phyloP scores from a whole-genome alignment of 23 tunicate species.

The Styela clava region DNA sequence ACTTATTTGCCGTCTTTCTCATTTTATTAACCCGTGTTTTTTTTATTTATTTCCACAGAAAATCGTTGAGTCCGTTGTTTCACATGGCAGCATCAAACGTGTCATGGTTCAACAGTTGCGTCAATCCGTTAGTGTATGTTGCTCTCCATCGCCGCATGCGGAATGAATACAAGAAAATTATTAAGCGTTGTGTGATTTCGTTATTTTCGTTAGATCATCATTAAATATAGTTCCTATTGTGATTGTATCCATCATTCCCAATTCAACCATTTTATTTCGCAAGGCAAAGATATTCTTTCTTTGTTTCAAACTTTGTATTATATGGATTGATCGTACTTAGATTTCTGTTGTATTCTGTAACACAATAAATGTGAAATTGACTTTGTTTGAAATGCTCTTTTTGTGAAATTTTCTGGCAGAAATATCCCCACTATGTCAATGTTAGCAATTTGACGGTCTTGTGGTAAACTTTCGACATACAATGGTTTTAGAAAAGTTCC shows the following conservation, averaged over 20 bases:
- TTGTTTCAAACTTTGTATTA: not conserved
- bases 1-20: not conserved
- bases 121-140: constrained; percentile 81
- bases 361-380: too few relatives aligned
- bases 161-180: constrained; percentile 51
- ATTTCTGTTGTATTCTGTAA: too few relatives aligned
- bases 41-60: constrained; percentile 14
- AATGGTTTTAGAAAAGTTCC: too few relatives aligned
- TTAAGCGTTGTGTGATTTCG: constrained; percentile 16
- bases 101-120: constrained; percentile 92
- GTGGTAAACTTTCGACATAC: too few relatives aligned
- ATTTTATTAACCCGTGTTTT: not conserved
- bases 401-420: too few relatives aligned
- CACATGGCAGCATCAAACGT: constrained; percentile 90
- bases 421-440: too few relatives aligned
- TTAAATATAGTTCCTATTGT: not conserved
- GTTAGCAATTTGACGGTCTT: too few relatives aligned
- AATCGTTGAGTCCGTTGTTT: constrained; percentile 43
- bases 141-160: constrained; percentile 62
- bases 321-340: too few relatives aligned
- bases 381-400: too few relatives aligned
- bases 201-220: not conserved
- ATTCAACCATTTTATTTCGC: not conserved
- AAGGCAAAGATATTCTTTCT: not conserved
- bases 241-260: too few relatives aligned